Base-by-base conservation (phyloP, 1,140 invertebrate genomes). In the Leptopilina clavipes region DNA sequence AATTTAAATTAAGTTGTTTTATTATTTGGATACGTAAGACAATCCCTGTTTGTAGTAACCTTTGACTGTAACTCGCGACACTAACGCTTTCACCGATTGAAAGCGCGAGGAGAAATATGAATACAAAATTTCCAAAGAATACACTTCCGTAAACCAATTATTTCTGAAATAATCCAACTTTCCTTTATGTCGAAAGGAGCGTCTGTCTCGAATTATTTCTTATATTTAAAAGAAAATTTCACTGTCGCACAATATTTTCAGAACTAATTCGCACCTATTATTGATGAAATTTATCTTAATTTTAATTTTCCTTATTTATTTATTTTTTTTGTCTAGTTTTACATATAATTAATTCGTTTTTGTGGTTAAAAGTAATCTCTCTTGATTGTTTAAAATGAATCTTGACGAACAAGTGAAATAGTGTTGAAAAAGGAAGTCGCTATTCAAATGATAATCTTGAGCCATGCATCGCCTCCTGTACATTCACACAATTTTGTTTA, bases 361-460 rank as follows among this genome's bases (percentile, higher is more conserved):
- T n/a, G n/a, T n/a, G n/a, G n/a, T n/a, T n/a, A n/a, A 31, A 31
- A 31, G 25, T 31, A 31, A 31, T 40, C 7, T 40, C 7, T 40
- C 7, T 40, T 1, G 7, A 40, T 9, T 1, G 9, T 40, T 40
- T 9, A 9, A 40, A 40, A 40, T 40, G 9, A 40, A 40, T 40
- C 0, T 52, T n/a, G 14, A 52, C 17, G 14, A 52, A 65, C 14
- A 31, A 65, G 59, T 31, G 74, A 37, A 79, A 78, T 72, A 48
- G 76, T 79, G 74, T 78, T 73, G 18, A 76, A 18, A 70, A 48
- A 83, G 82, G 82, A 83, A 83, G 79, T 83, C 81, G 76, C 78
- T 44, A 83, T 82, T 75, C 74, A 78, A 82, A 83, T 80, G 78
- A 82, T 82, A 82, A 82, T 80, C 81, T 76, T 74, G 74, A 37